Conservation (phyloP, 2,797 vertebrate genomes). For the Macropodus opercularis region DNA sequence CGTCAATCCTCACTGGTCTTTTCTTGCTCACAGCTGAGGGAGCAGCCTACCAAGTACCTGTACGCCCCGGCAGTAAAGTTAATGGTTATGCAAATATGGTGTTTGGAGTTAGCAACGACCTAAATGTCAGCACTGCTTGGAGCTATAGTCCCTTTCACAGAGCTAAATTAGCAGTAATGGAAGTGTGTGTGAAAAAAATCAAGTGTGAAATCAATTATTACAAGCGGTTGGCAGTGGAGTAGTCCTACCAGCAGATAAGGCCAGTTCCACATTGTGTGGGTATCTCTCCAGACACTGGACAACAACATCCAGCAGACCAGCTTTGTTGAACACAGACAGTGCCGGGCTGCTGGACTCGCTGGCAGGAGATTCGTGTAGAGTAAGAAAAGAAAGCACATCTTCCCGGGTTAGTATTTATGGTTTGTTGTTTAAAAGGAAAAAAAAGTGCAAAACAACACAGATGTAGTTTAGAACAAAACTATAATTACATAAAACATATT, state of each 20-base stretch:
- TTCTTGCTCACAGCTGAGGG: neutral
- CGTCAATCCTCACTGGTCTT: neutral
- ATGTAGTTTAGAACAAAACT: too few relatives aligned
- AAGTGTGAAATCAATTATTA: neutral
- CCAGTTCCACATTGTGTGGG: conserved; percentile 87
- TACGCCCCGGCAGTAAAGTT: neutral
- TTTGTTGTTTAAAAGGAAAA: neutral
- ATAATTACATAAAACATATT: neutral
- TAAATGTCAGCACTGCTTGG: neutral
- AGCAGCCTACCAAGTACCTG: neutral
- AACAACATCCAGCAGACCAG: conserved; percentile 88
- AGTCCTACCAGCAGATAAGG: conserved; percentile 91
- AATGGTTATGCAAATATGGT: neutral
- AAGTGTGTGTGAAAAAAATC: neutral
- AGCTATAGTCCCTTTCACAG: neutral
- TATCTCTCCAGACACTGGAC: conserved; percentile 89
- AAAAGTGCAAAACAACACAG: neutral
- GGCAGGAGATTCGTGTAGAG: conserved; percentile 7
- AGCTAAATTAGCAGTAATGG: neutral
- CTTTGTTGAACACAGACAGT: conserved; percentile 91
- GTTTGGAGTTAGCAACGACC: neutral
- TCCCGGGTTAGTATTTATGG: neutral
- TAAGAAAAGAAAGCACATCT: neutral
- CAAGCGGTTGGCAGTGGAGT: too few relatives aligned
- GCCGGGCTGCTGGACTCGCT: conserved; percentile 94